phyloP scores from a whole-genome alignment of 2,113 vertebrate species.

The Xiphophorus hellerii region DNA sequence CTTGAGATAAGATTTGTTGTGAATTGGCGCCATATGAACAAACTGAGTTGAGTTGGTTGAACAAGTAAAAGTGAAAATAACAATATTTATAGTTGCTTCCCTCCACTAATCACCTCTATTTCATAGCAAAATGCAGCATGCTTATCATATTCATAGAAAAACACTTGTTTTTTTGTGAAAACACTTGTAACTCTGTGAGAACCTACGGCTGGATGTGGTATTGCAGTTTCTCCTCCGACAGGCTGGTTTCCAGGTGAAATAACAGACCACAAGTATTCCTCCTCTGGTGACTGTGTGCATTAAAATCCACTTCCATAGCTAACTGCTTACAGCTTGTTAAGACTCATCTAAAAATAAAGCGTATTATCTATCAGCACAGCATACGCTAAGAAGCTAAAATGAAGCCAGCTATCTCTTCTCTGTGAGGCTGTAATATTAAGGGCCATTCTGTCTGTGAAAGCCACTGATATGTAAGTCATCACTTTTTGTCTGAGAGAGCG shows the following conservation, averaged over 20 bases:
- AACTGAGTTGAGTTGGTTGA: too few relatives aligned
- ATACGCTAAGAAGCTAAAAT: slow-evolving; percentile 28
- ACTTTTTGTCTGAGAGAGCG: slow-evolving; percentile 13
- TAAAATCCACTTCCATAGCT: background rate
- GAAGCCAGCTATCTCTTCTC: slow-evolving; percentile 27
- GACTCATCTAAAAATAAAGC: background rate
- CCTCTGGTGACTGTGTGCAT: background rate
- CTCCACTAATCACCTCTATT: too few relatives aligned
- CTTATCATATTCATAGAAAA: background rate
- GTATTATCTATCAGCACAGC: slow-evolving; percentile 11
- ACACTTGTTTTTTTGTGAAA: too few relatives aligned
- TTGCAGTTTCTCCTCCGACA: background rate
- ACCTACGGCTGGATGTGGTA: background rate
- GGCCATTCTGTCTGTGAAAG: slow-evolving; percentile 38
- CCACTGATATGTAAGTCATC: slow-evolving; percentile 28
- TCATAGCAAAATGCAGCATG: too few relatives aligned
- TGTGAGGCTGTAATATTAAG: slow-evolving; percentile 36
- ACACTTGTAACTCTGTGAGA: background rate
- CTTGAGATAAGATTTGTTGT: too few relatives aligned
- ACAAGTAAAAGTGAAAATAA: too few relatives aligned
- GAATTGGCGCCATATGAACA: too few relatives aligned
- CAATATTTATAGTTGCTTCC: too few relatives aligned
- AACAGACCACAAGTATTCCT: background rate
- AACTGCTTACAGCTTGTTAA: background rate
- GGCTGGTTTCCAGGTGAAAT: background rate